Conservation (phyloP, 2,113 vertebrate species). For the Callionymus lyra region DNA sequence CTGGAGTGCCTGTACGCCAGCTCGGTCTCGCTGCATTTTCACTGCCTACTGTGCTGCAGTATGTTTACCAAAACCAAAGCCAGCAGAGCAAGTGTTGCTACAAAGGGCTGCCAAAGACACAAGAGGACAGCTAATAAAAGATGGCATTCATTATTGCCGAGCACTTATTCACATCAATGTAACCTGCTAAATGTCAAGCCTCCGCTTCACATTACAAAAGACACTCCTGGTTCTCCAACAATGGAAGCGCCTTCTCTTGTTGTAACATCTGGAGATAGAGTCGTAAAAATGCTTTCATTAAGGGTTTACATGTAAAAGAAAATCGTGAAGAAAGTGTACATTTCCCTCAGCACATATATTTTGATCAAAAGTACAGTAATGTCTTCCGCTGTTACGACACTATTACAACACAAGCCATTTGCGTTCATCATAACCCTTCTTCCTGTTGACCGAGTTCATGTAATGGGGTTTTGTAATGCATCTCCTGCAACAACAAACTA, state of each 20-base stretch:
- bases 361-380: no score
- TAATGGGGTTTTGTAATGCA: slow-evolving; percentile 32
- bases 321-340: no score
- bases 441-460: slow-evolving; percentile 20
- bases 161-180: slow-evolving; percentile 30
- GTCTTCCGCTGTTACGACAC: slow-evolving; percentile 2
- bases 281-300: no score
- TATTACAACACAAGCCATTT: slow-evolving; percentile 23
- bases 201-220: slow-evolving; percentile 17
- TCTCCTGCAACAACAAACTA: slow-evolving; percentile 30
- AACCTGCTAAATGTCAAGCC: slow-evolving; percentile 30
- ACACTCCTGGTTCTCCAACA: slow-evolving; percentile 6
- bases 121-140: slow-evolving; percentile 34
- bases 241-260: slow-evolving; percentile 7
- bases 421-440: slow-evolving; percentile 3
- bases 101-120: slow-evolving; percentile 25
- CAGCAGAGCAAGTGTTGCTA: slow-evolving; percentile 24
- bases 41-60: slow-evolving; percentile 6
- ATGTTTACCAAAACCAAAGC: slow-evolving; percentile 30
- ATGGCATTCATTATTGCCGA: slow-evolving; percentile 27
- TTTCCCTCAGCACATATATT: no score
- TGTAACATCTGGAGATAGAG: no score
- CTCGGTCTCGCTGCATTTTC: slow-evolving; percentile 6
- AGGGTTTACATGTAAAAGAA: no score
- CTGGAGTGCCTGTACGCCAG: neutral